Evolutionary conservation across 2,888 invertebrate species (phyloP).

Genomic region (Bellardia pandia): DNA sequence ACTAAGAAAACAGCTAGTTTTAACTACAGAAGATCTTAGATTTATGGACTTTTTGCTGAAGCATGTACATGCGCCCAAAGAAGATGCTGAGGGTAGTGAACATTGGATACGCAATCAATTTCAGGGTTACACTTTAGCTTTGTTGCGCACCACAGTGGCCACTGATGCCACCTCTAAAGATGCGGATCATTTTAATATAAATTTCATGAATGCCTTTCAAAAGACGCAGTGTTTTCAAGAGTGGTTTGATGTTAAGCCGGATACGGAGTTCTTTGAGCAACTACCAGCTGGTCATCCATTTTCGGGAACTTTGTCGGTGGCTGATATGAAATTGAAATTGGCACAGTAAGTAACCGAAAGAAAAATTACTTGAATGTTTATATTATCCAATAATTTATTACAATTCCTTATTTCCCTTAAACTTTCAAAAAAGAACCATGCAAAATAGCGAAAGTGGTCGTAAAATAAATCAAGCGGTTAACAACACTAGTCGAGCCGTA

Average conservation of each 20-base stretch:
- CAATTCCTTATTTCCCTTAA: conserved; percentile 75
- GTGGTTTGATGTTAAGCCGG: conserved; percentile 89
- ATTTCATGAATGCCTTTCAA: conserved; percentile 93
- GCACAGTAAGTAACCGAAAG: conserved; percentile 90
- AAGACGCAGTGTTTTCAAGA: conserved; percentile 94
- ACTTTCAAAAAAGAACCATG: conserved; percentile 89
- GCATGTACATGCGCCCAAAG: conserved; percentile 88
- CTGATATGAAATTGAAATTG: conserved; percentile 95
- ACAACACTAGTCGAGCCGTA: conserved; percentile 95
- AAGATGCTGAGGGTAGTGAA: conserved; percentile 95
- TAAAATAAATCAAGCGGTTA: conserved; percentile 96
- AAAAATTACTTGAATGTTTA: not conserved
- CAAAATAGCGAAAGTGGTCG: conserved; percentile 96
- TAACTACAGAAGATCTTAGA: conserved; percentile 97
- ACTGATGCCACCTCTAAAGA: conserved; percentile 90
- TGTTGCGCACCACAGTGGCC: conserved; percentile 88
- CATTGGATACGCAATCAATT: conserved; percentile 98
- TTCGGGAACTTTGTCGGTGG: conserved; percentile 96
- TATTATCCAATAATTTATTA: not conserved
- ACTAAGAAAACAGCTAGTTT: conserved; percentile 91
- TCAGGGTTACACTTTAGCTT: conserved; percentile 92
- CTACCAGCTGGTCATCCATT: conserved; percentile 95
- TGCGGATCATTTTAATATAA: conserved; percentile 93
- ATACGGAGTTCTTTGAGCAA: conserved; percentile 88
- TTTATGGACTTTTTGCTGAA: conserved; percentile 97